phyloP scores from a whole-genome alignment of 2,797 vertebrate species.

The Girardinus metallicus region DNA sequence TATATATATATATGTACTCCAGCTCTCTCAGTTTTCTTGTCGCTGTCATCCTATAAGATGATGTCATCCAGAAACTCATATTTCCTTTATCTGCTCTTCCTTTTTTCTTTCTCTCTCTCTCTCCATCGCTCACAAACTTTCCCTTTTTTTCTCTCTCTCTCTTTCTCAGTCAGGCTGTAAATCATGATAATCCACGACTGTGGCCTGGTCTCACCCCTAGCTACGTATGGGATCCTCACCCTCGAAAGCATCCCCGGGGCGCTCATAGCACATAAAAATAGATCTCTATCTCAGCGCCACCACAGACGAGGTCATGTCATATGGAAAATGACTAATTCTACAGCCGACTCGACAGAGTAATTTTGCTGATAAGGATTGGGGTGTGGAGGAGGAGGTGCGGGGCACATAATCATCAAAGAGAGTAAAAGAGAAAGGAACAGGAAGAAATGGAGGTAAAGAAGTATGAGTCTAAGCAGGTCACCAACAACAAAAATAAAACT shows the following conservation, averaged over 20 bases:
- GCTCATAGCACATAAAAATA: constrained; percentile 79
- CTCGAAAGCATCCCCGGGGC: constrained; percentile 68
- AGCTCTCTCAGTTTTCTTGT: constrained; percentile 52
- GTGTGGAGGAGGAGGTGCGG: constrained; percentile 62
- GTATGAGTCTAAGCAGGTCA: constrained; percentile 76
- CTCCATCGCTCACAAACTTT: constrained; percentile 5
- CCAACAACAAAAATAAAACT: constrained; percentile 70
- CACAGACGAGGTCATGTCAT: constrained; percentile 77
- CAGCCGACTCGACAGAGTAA: constrained; percentile 72
- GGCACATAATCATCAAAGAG: constrained; percentile 55
- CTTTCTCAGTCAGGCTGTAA: constrained; percentile 67
- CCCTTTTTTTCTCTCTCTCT: constrained; percentile 13
- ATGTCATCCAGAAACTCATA: constrained; percentile 74
- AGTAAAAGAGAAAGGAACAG: constrained; percentile 52
- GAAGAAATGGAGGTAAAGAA: constrained; percentile 56
- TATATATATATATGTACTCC: constrained; percentile 11
- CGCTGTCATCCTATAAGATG: constrained; percentile 54
- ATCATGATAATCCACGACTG: constrained; percentile 80
- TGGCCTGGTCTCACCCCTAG: constrained; percentile 76
- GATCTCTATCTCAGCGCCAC: constrained; percentile 77
- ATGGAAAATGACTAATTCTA: constrained; percentile 80
- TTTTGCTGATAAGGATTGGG: constrained; percentile 78
- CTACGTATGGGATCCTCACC: constrained; percentile 78
- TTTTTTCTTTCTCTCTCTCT: constrained; percentile 19
- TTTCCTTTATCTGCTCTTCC: constrained; percentile 27